Base-by-base conservation (phyloP, 2,113 vertebrate genomes). In the Tricholaema leucomelas region DNA sequence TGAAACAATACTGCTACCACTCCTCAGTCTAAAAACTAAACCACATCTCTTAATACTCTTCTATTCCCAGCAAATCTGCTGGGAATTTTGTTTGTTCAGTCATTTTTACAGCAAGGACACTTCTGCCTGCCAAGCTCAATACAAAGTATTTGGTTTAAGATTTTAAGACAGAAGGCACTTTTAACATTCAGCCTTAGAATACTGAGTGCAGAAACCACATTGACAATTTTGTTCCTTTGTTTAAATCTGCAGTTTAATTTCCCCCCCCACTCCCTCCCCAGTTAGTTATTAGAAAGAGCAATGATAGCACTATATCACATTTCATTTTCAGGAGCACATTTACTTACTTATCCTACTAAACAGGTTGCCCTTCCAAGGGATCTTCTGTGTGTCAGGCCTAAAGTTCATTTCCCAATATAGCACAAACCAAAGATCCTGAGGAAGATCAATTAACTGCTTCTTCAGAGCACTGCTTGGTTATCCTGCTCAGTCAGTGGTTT, bases 131-230 rank as follows among this genome's bases (percentile, higher is more conserved):
- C 95, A 91, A 95, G 96, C 95, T 96, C 92, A 97, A 97, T 92
- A 94, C 81, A 88, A 96, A 96, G 48, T 97, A 97, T 98, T 98
- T 98, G 98, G 97, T 98, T 97, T 96, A 96, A 90, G 82, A 87
- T 96, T 97, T 97, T 94, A 97, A 97, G 97, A 98, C 97, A 98
- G 98, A 98, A 98, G 98, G 98, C 98, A 98, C 98, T 98, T 98
- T 92, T 85, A 96, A 97, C 96, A 96, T 97, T 97, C 96, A 95
- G 86, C 92, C 91, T 90, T 80, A 81, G 91, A 95, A 96, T 92
- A 95, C 88, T 84, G 87, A 95, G 94, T 67, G 88, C 52, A 95
- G 89, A 96, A 96, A 95, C 80, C 91, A 69, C 65, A 40, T 87
- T 46, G 85, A 90, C 60, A 28, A 84, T 93, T 94, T 95, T 93